Conservation (phyloP, 1,140 invertebrate species). For the Pogonomyrmex barbatus region DNA sequence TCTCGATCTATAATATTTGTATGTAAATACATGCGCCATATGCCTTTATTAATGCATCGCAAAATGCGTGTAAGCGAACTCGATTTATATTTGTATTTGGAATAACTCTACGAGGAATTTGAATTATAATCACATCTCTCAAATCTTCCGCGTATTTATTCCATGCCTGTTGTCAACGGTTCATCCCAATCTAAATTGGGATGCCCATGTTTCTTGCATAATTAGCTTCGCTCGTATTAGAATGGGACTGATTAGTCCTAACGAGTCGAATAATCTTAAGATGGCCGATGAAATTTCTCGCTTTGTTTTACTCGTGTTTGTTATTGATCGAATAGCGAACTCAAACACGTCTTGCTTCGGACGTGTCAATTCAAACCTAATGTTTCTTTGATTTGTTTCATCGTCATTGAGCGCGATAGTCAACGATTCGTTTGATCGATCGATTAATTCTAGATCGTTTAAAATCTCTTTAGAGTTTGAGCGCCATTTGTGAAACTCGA, state of each 20-base stretch:
- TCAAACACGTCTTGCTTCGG: background rate
- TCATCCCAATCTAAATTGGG: background rate
- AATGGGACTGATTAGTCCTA: background rate
- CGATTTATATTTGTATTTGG: background rate
- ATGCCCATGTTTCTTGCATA: background rate
- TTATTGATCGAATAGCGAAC: background rate
- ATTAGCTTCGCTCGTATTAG: background rate
- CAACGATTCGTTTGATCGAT: too few relatives aligned
- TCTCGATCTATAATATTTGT: background rate
- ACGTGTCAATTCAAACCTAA: background rate
- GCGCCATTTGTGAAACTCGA: background rate
- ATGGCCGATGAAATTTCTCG: background rate
- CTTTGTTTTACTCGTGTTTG: background rate
- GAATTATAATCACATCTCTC: background rate
- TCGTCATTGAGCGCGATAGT: background rate
- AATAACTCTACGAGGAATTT: background rate
- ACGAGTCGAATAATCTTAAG: background rate
- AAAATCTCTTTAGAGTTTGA: background rate
- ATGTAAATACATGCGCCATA: constrained; percentile 3
- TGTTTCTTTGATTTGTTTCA: background rate
- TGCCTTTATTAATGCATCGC: background rate
- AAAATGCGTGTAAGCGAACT: background rate
- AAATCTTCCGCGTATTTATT: background rate
- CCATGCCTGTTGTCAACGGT: background rate
- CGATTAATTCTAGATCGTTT: background rate